These are phyloP conservation scores for Sialia sialis DNA, from an alignment of 2,113 vertebrate genomes.

Conservation along the genomic window DNA sequence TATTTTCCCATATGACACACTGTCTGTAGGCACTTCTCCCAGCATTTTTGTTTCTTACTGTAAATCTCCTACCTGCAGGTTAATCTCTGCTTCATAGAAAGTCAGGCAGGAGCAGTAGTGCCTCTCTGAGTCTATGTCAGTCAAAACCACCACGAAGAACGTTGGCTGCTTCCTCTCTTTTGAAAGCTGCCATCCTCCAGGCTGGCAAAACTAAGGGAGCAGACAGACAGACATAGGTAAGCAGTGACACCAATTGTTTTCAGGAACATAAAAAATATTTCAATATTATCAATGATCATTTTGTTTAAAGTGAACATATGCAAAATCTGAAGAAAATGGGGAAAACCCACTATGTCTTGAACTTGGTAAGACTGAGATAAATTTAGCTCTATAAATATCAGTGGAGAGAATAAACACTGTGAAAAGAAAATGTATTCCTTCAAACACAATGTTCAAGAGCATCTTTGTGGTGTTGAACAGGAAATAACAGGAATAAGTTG, in stretches of 20 bases:
- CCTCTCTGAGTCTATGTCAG: constrained; percentile 95
- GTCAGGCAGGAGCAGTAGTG: constrained; percentile 98
- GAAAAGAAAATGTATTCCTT: neutral
- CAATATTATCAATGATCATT: neutral
- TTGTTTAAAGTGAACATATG: neutral
- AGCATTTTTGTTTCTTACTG: neutral
- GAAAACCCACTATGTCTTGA: neutral
- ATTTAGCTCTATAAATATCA: neutral
- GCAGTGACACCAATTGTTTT: neutral
- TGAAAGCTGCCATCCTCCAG: constrained; percentile 92
- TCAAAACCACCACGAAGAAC: constrained; percentile 95
- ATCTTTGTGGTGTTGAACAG: neutral
- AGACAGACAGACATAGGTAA: neutral
- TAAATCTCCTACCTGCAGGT: constrained; percentile 85
- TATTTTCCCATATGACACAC: neutral
- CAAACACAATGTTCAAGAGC: neutral
- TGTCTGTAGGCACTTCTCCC: neutral
- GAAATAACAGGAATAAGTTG: neutral
- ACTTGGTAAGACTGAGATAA: neutral
- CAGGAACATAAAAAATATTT: neutral
- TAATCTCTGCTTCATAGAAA: constrained; percentile 95
- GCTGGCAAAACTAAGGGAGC: constrained; percentile 90
- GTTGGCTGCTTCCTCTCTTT: constrained; percentile 90
- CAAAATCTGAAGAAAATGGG: neutral
- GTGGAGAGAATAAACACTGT: neutral